Evolutionary conservation across 2,888 invertebrate species (phyloP).

Genomic region (Lasioglossum figueresi): DNA sequence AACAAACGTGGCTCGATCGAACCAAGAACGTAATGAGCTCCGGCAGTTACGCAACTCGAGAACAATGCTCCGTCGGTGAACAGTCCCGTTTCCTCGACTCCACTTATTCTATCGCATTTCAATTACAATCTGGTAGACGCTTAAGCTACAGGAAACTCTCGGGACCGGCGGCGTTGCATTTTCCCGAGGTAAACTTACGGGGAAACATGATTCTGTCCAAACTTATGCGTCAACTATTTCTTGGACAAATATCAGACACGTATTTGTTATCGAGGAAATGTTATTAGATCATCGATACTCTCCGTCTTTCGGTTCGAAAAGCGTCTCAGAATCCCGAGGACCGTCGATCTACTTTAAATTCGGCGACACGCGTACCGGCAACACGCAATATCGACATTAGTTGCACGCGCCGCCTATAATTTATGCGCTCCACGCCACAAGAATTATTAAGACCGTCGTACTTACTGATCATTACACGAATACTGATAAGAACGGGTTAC

Average conservation of each 20-base stretch:
- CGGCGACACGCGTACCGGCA: conserved; percentile 22
- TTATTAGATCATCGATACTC: background rate
- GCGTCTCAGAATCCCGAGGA: background rate
- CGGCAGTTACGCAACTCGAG: conserved; percentile 19
- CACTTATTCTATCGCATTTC: conserved; percentile 37
- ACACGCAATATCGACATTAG: conserved; percentile 56
- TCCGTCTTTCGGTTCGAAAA: background rate
- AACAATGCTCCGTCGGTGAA: conserved; percentile 8
- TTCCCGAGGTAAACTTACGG: background rate
- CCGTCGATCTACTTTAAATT: conserved; percentile 30
- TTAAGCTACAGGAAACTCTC: background rate
- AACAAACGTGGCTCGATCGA: conserved; percentile 5
- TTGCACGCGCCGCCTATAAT: conserved; percentile 42
- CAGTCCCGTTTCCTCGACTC: conserved; percentile 2
- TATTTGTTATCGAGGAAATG: background rate
- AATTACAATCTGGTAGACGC: conserved; percentile 23
- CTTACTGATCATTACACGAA: conserved; percentile 32
- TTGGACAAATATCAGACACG: background rate
- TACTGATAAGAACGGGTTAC: conserved; percentile 41
- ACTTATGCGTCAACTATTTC: conserved; percentile 1
- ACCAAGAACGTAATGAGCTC: conserved; percentile 27
- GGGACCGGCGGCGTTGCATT: background rate
- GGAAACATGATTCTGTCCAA: background rate
- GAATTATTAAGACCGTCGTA: conserved; percentile 44
- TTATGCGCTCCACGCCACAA: conserved; percentile 53